Evolutionary conservation across 2,797 vertebrate genomes (phyloP), one percentile per base, ranked within the genome.

Genomic region (Danio choprae): DNA sequence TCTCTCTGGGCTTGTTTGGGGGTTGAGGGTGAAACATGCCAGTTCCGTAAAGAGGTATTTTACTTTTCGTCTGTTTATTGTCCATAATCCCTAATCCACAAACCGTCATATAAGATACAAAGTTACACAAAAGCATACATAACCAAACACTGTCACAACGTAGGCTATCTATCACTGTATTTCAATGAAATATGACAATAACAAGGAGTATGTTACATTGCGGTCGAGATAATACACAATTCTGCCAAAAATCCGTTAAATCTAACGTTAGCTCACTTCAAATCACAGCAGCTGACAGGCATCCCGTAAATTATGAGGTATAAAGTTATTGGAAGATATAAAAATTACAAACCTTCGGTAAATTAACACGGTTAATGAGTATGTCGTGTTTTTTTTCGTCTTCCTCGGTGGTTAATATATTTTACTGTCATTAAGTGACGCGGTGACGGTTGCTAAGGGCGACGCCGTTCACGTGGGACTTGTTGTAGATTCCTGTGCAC

Each of bases 371-470:
- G 59, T 36, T 36, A 5, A 67, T 4, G 2, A n/a, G 2, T 13
- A 44, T 13, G 22, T 75, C 1, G 51, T 44, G 43, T 8, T 55
- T 81, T 64, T 77, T 81, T 59, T 62, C 13, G 12, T 9, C 3
- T 40, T 69, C 69, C 60, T 69, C 2, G 11, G 11, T 83, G 90
- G 89, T 89, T 87, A 90, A 85, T 11, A 80, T 77, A 78, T 50
- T 58, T 36, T 67, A 62, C 76, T 12, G 46, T 55, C 48, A 76
- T 38, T 69, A 76, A 59, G 64, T 20, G 51, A 86, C 86, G 51
- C 56, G 43, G 81, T 82, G 86, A 88, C 88, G 12, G 92, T 93
- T 90, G 90, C 80, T 88, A 90, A 90, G 53, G 91, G 88, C 80
- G 60, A 68, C 73, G 64, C 62, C 62, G 51, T 71, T 80, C 53